Base-by-base conservation (phyloP, 2,797 vertebrate species). In the Nannoperca obscura region DNA sequence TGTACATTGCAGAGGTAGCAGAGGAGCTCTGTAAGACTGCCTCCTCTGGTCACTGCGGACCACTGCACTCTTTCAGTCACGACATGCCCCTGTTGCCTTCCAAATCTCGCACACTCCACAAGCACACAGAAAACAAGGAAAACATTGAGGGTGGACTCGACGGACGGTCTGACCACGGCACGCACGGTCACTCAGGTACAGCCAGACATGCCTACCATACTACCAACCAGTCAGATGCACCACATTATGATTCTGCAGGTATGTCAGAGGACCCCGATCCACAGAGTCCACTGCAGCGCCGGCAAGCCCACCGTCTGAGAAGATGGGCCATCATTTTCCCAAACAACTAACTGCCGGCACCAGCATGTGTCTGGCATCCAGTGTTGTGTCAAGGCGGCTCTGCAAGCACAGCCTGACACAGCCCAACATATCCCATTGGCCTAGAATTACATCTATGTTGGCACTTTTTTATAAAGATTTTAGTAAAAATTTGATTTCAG, bases 81-180 rank as follows among this genome's bases (percentile, higher is more conserved):
- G 97, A 98, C 71, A 95, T 97, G 80, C 98, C 98, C 74, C 90
- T 97, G 74, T 95, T 99, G 80, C 98, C 98, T 82, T 98, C 97
- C 82, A 99, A 99, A 92, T 97, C 96, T 0, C 96, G 97, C 72
- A 96, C 96, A 0, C 92, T 96, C 89, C 98, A 96, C 93, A 99
- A 99, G 63, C 98, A 98, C 91, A 95, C 93, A 0, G 98, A 99
- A 92, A 99, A 99, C 94, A 99, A 99, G 93, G 98, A 99, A 92
- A 99, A 98, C 85, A 96, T 97, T 22, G 98, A 99, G 92, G 97
- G 96, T 20, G 87, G 94, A 36, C 95, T 96, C 30, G 97, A 98
- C 5, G 76, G 94, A 32, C 90, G 94, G 50, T 93, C 96, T 44
- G 96, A 96, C 94, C 0, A 91, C 68, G 47, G 95, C 95, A 5